Conservation (phyloP, 2,888 invertebrate genomes). For the Conistra vaccinii region DNA sequence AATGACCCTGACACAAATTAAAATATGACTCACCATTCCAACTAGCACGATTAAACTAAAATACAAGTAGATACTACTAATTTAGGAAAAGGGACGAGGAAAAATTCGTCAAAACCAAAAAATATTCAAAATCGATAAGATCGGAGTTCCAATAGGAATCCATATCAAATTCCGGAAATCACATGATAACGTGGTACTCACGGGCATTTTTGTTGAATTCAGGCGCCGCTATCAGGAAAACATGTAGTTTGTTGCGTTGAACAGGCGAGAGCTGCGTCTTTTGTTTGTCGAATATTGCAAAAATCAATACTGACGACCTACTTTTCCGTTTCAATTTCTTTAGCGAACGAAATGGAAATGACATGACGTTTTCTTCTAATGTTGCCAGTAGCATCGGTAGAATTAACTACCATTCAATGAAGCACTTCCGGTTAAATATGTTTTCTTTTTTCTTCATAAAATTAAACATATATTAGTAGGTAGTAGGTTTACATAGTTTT, state of each 20-base stretch:
- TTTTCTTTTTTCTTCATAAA: not conserved
- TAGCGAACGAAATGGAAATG: slow-evolving; percentile 76
- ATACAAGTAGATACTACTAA: slow-evolving; percentile 25
- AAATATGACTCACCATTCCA: slow-evolving; percentile 65
- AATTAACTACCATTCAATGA: slow-evolving; percentile 44
- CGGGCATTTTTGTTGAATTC: slow-evolving; percentile 83
- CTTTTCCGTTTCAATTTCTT: slow-evolving; percentile 80
- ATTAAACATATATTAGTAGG: too few relatives aligned
- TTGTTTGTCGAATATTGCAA: slow-evolving; percentile 82
- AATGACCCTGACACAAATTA: slow-evolving; percentile 79
- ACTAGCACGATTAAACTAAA: slow-evolving; percentile 34
- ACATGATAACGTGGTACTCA: slow-evolving; percentile 82
- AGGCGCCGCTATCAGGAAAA: slow-evolving; percentile 72
- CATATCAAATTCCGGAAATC: slow-evolving; percentile 75
- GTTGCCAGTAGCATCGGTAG: slow-evolving; percentile 66
- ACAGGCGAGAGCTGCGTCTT: slow-evolving; percentile 73
- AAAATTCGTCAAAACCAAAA: slow-evolving; percentile 8
- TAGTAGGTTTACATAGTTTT: too few relatives aligned
- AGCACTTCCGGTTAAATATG: slow-evolving; percentile 49
- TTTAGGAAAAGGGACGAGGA: slow-evolving; percentile 34
- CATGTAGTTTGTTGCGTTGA: slow-evolving; percentile 69
- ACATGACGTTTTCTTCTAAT: slow-evolving; percentile 73
- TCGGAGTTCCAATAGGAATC: slow-evolving; percentile 55
- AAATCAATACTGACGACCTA: slow-evolving; percentile 88
- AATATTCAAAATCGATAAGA: slow-evolving; percentile 36